Conservation (phyloP, 2,888 invertebrate genomes). For the Pterobdella sp. region DNA sequence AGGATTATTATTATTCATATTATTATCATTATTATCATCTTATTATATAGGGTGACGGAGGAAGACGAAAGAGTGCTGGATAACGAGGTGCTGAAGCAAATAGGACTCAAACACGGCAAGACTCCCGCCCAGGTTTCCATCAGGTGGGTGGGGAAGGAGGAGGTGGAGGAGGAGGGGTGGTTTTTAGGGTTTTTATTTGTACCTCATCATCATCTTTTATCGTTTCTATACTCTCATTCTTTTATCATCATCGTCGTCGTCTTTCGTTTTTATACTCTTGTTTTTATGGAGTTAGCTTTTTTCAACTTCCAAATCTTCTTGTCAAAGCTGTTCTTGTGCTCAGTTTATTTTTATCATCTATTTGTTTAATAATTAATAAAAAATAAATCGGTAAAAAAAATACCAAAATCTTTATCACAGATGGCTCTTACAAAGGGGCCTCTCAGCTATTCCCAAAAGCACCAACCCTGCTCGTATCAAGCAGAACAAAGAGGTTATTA, state of each 20-base stretch:
- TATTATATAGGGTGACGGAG: not conserved
- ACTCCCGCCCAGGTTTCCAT: slow-evolving; percentile 55
- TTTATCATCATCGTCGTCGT: slow-evolving; percentile 7
- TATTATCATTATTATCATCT: too few relatives aligned
- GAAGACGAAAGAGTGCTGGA: slow-evolving; percentile 11
- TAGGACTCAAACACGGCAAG: slow-evolving; percentile 44
- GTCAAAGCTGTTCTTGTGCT: not conserved
- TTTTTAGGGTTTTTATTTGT: not conserved
- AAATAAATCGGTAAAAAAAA: not conserved
- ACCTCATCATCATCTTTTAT: not conserved
- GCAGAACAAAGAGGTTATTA: not conserved
- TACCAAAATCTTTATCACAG: not conserved
- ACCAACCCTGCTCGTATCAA: not conserved
- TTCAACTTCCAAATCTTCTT: slow-evolving; percentile 42
- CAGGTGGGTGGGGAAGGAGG: slow-evolving; percentile 65
- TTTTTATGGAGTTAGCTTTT: not conserved
- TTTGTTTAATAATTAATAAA: too few relatives aligned
- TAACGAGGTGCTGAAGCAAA: slow-evolving; percentile 33
- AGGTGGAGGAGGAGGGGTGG: too few relatives aligned
- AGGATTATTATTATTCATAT: too few relatives aligned
- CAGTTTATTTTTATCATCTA: too few relatives aligned
- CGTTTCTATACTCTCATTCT: not conserved
- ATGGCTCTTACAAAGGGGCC: not conserved
- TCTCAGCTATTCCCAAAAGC: not conserved
- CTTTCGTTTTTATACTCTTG: not conserved